phyloP scores from a whole-genome alignment of 2,797 vertebrate species.

The Lates japonicus region DNA sequence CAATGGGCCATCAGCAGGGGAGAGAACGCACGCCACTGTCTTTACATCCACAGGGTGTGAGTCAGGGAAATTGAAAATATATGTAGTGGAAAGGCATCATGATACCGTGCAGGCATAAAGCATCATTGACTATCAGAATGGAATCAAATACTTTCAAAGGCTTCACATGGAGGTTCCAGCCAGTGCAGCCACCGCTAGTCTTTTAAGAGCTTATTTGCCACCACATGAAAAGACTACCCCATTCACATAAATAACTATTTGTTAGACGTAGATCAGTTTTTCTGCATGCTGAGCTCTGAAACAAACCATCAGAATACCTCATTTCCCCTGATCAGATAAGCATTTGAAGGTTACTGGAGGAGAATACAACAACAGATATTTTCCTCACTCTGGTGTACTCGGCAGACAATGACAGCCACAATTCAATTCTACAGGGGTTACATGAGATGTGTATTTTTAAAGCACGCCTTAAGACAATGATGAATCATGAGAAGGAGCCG shows the following conservation, averaged over 20 bases:
- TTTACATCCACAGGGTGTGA: constrained; percentile 78
- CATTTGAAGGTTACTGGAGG: constrained; percentile 64
- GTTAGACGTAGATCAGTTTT: constrained; percentile 57
- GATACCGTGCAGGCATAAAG: constrained; percentile 66
- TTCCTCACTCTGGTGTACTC: constrained; percentile 31
- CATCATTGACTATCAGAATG: constrained; percentile 72
- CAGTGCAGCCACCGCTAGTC: constrained; percentile 22
- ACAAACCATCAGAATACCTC: constrained; percentile 60
- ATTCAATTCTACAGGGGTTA: constrained; percentile 34
- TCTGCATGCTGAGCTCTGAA: constrained; percentile 59
- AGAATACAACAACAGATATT: constrained; percentile 43
- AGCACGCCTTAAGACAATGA: constrained; percentile 56
- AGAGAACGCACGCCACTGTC: constrained; percentile 77
- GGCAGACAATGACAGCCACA: constrained; percentile 36
- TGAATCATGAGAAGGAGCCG: constrained; percentile 47
- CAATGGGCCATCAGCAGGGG: constrained; percentile 84
- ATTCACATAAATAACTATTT: constrained; percentile 69
- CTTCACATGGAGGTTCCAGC: constrained; percentile 62
- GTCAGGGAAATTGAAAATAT: constrained; percentile 83
- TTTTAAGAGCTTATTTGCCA: constrained; percentile 67
- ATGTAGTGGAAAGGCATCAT: constrained; percentile 81
- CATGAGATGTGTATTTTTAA: constrained; percentile 48
- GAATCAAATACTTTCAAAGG: constrained; percentile 67
- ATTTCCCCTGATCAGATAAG: constrained; percentile 60
- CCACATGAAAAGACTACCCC: constrained; percentile 47